Evolutionary conservation across 2,797 vertebrate species (phyloP).

Genomic region (Spizella passerina): DNA sequence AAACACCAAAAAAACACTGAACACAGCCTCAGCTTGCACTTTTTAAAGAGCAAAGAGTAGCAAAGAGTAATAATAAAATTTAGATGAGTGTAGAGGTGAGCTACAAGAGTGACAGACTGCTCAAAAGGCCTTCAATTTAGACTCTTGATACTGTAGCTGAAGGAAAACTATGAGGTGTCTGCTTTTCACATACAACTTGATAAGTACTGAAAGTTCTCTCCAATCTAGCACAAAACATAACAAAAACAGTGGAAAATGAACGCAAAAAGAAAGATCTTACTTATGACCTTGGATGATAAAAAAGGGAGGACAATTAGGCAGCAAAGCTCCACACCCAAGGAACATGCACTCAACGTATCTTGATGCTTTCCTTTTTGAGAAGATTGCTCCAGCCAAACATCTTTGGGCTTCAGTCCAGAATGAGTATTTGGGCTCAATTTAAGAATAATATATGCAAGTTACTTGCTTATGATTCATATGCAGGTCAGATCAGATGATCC

Average conservation of each 20-base stretch:
- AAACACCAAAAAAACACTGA: neutral
- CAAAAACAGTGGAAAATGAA: neutral
- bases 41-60: neutral
- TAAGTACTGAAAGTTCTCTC: neutral
- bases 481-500: neutral
- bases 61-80: neutral
- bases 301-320: neutral
- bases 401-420: neutral
- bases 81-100: neutral
- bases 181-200: neutral
- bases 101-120: neutral
- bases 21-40: neutral
- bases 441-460: slow-evolving; percentile 6
- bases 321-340: neutral
- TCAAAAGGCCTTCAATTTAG: neutral
- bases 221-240: neutral
- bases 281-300: neutral
- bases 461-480: neutral
- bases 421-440: neutral
- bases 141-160: neutral
- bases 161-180: neutral
- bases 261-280: neutral
- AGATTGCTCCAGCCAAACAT: neutral
- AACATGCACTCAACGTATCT: neutral
- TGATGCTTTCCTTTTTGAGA: neutral